Evolutionary conservation across 2,113 vertebrate species (phyloP), one percentile per base, ranked within the genome.

Genomic region (Gnathonemus echidnorhynchus): DNA sequence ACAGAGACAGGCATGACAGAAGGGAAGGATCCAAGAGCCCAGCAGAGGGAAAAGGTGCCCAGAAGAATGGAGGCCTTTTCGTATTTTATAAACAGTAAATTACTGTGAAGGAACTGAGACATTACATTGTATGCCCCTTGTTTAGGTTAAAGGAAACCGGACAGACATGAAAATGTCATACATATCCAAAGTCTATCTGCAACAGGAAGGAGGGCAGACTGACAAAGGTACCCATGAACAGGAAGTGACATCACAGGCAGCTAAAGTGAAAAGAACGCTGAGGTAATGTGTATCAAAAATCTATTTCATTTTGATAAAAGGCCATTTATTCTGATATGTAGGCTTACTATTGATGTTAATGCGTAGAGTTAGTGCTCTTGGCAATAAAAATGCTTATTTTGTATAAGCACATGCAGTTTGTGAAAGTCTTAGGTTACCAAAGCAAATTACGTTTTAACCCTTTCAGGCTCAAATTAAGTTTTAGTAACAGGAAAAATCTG

Each of bases 161-260:
- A 91, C 91, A 88, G 93, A 95, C 87, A 53, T 92, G 1, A 94
- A 94, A 89, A 92, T 94, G 11, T 95, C 95, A 45, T 95, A 93
- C 92, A 94, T 94, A 3, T 95, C 95, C 1, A 95, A 94, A 89
- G 93, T 95, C 88, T 94, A 95, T 85, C 91, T 95, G 56, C 92
- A 94, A 8, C 94, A 95, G 31, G 95, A 95, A 58, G 90, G 91
- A 2, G 93, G 92, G 90, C 92, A 90, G 74, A 89, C 17, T 80
- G 89, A 46, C 86, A 35, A 87, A 80, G 86, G 89, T 94, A 7
- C 88, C 13, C 62, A 91, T 87, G 80, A 24, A 6, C 91, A 94
- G 90, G 95, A 96, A 91, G 92, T 91, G 52, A 92, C 88, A 35
- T 91, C 94, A 52, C 74, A 88, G 87, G 21, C 84, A 19, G 88